Conservation (phyloP, 2,113 vertebrate species). For the Ranitomeya imitator region DNA sequence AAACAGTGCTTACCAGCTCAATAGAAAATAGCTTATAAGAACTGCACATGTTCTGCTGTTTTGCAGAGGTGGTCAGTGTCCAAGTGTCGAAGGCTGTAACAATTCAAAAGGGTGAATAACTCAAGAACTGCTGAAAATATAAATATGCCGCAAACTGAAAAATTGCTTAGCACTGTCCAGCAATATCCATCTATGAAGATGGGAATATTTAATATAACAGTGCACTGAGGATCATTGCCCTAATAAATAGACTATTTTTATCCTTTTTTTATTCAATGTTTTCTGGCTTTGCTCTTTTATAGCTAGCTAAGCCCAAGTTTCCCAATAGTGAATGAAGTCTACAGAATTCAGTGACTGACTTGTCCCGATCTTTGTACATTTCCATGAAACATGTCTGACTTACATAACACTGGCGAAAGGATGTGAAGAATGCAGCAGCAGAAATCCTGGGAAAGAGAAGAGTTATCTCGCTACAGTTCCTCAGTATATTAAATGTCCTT, state of each 20-base stretch:
- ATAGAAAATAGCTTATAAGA: no score
- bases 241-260: not conserved
- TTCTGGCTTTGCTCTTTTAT: not conserved
- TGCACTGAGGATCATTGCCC: not conserved
- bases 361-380: not conserved
- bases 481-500: conserved; percentile 42
- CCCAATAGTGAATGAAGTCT: not conserved
- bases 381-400: conserved; percentile 41
- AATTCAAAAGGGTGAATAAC: no score
- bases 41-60: no score
- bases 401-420: conserved; percentile 27
- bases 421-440: conserved; percentile 52
- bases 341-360: not conserved
- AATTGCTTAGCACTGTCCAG: no score
- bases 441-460: conserved; percentile 52
- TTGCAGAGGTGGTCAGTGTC: no score
- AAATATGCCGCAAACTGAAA: no score
- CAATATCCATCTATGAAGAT: no score
- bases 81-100: no score
- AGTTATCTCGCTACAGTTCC: conserved; percentile 39
- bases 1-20: no score
- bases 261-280: not conserved
- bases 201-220: not conserved
- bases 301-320: not conserved
- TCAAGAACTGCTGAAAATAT: no score